Conservation (phyloP, 2,113 vertebrate species). For the Numida meleagris region DNA sequence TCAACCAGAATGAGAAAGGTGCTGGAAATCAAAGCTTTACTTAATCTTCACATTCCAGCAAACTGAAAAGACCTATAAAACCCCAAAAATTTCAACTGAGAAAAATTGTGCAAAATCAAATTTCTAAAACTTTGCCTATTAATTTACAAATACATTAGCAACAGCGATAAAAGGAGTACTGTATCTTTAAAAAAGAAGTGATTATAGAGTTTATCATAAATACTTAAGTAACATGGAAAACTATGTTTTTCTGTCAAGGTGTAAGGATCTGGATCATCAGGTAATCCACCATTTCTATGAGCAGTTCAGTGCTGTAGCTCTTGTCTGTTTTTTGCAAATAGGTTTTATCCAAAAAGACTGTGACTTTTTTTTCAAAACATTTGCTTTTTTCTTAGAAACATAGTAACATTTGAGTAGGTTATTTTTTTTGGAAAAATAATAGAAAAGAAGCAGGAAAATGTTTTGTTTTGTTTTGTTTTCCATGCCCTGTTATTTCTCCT, state of each 20-base stretch:
- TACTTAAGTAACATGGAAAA: neutral
- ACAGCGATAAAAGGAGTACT: neutral
- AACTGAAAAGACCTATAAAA: neutral
- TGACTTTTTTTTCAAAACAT: neutral
- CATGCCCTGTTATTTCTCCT: neutral
- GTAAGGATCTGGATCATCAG: neutral
- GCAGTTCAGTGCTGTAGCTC: neutral
- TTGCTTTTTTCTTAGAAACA: neutral
- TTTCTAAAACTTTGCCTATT: neutral
- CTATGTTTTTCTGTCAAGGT: neutral
- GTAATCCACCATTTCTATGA: neutral
- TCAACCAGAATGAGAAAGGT: conserved; percentile 21
- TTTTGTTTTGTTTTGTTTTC: neutral
- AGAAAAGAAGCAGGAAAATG: fast-evolving
- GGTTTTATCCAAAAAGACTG: neutral
- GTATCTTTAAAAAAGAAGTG: neutral
- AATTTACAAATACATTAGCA: neutral
- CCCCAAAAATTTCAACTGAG: neutral
- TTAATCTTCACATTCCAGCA: conserved; percentile 5
- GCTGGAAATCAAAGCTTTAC: conserved; percentile 36
- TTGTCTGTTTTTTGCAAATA: neutral
- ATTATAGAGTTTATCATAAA: neutral
- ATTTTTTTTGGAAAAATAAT: neutral
- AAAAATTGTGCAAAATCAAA: neutral
- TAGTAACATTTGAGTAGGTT: neutral